These are phyloP conservation scores for Hyperoplus lanceolatus DNA, from an alignment of 2,797 vertebrate species.

Conservation along the genomic window DNA sequence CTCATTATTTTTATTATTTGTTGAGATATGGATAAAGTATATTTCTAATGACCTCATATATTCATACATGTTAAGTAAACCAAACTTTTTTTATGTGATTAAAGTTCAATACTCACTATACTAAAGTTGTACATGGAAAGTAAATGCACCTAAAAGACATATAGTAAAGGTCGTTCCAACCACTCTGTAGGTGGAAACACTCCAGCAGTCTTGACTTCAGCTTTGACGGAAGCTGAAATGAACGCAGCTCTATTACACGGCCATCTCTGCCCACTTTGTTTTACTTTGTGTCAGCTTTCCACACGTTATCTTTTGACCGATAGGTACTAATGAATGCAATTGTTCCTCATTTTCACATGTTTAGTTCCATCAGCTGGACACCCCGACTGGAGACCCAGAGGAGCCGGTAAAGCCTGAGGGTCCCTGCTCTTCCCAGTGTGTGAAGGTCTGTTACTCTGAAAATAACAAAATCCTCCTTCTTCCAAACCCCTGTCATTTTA, in stretches of 20 bases:
- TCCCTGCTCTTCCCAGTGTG: constrained; percentile 83
- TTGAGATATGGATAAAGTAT: not conserved
- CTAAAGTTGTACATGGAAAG: not conserved
- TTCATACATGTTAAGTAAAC: not conserved
- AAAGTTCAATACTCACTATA: not conserved
- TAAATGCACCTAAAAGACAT: not conserved
- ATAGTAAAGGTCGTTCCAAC: not conserved
- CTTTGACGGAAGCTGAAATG: constrained; percentile 22
- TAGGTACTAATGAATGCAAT: not conserved
- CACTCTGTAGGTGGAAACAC: constrained; percentile 19
- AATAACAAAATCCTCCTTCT: not conserved
- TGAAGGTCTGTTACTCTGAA: constrained; percentile 76
- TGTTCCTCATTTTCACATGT: constrained; percentile 5
- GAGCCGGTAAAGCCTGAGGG: constrained; percentile 79
- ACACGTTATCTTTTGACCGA: not conserved
- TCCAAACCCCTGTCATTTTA: not conserved
- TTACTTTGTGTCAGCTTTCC: not conserved
- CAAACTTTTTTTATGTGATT: not conserved
- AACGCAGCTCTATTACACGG: not conserved
- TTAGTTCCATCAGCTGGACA: constrained; percentile 83
- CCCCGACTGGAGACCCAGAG: constrained; percentile 80
- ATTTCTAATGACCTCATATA: not conserved
- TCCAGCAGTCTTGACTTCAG: constrained; percentile 15
- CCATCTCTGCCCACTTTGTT: not conserved
- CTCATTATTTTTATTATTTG: not conserved